Percentiles rank a stretch among this genome's conserved stretches.
Evolutionary conservation across 1,140 invertebrate species (phyloP).

Genomic region (Atta texana): DNA sequence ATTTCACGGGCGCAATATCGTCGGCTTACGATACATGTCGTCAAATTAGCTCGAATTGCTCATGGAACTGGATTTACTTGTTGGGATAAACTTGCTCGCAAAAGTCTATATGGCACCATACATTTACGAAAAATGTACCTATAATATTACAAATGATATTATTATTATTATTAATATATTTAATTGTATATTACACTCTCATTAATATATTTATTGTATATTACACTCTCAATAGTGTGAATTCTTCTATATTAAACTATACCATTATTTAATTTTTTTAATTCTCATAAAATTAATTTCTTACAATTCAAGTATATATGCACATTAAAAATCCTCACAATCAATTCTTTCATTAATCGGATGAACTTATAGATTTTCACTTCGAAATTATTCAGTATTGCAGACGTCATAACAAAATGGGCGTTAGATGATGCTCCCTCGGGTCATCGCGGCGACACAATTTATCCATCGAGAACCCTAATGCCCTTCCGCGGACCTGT

Average conservation of each 20-base stretch:
- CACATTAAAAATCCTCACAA: neutral
- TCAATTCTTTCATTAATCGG: constrained; percentile 33
- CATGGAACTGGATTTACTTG: constrained; percentile 81
- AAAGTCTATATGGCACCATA: constrained; percentile 30
- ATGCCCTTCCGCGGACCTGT: constrained; percentile 65
- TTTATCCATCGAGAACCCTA: constrained; percentile 85
- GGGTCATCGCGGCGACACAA: constrained; percentile 84
- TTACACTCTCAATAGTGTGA: neutral
- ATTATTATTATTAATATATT: neutral
- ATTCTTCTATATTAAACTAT: neutral
- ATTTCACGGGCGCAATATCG: constrained; percentile 85
- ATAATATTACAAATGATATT: neutral
- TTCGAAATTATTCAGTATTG: constrained; percentile 79
- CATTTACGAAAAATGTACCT: neutral
- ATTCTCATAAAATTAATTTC: neutral
- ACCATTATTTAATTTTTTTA: neutral
- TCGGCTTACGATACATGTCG: constrained; percentile 80
- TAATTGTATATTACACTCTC: neutral
- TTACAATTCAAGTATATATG: neutral
- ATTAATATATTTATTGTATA: neutral
- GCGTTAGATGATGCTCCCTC: constrained; percentile 85
- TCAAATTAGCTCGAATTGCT: constrained; percentile 85
- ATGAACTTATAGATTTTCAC: constrained; percentile 11
- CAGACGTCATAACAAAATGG: constrained; percentile 85
- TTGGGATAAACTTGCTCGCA: constrained; percentile 56